Base-by-base conservation (phyloP, 92 coral and sea anemone genomes). In the Plumapathes pennacea region DNA sequence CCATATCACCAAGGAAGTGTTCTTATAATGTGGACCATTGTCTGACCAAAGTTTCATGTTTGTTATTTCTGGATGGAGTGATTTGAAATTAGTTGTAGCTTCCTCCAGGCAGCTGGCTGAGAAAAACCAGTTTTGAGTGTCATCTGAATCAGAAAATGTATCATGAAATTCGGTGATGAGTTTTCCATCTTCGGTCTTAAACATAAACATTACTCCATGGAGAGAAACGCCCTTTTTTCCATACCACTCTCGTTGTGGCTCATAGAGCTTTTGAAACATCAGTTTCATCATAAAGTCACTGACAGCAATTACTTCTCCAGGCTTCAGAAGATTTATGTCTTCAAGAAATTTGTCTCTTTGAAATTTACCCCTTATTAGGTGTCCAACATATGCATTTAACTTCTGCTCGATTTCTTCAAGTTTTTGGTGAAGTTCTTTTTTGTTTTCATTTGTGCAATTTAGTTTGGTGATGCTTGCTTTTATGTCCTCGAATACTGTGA, bases 211-310 rank as follows among this genome's bases (percentile, higher is more conserved):
- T 30, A 55, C 53, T 0, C 73, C 88, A 68, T 74, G 88, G 18
- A 74, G 47, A 1, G 78, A 81, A 12, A 52, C 88, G 2, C 70
- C 86, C 42, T 57, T 72, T 43, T 80, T 74, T 6, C 57, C 81
- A 11, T 54, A 62, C 43, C 82, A 57, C 14, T 54, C 66, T 22
- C 58, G 62, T 12, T 69, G 72, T 17, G 79, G 84, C 27, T 75
- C 89, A 51, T 31, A 47, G 12, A 62, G 50, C 38, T 67, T 58
- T 25, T 65, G 56, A 22, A 74, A 64, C 46, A 75, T 13, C 22
- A 75, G 79, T 37, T 68, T 82, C 89, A 82, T 82, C 89, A 76
- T 82, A 34, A 58, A 76, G 30, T 76, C 77, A 14, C 80, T 36
- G 2, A 71, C 86, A 26, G 67, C 80, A 10, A 71, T 43, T 9